Evolutionary conservation across 2,888 invertebrate species (phyloP).

Genomic region (Oithona nana): DNA sequence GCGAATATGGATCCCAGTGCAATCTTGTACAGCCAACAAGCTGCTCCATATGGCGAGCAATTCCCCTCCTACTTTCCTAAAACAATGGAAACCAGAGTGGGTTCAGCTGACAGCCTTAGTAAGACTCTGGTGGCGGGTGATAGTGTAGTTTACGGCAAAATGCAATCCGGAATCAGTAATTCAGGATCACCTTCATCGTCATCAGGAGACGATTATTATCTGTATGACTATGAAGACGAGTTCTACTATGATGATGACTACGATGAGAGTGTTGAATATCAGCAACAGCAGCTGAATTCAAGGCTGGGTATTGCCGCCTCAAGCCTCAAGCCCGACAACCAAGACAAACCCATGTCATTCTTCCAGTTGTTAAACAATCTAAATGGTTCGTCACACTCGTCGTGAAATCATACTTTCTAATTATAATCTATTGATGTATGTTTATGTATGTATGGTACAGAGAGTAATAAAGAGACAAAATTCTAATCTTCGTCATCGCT

Average conservation of each 20-base stretch:
- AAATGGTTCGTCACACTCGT: too few relatives aligned
- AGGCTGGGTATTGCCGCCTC: background rate
- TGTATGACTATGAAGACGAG: background rate
- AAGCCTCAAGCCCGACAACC: background rate
- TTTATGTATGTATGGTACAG: too few relatives aligned
- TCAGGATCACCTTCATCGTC: too few relatives aligned
- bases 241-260: background rate
- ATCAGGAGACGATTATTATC: background rate
- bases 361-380: background rate
- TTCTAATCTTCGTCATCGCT: background rate
- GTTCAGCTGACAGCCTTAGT: background rate
- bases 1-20: background rate
- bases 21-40: background rate
- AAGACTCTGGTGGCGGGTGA: background rate
- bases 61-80: background rate
- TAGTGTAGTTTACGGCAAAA: background rate
- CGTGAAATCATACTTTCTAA: background rate
- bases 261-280: background rate
- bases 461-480: too few relatives aligned
- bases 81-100: background rate
- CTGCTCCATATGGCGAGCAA: background rate
- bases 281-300: background rate
- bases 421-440: too few relatives aligned
- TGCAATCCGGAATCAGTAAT: background rate
- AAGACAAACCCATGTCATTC: background rate